Percentiles rank a stretch among this genome's conserved stretches.
phyloP scores from a whole-genome alignment of 2,797 vertebrate genomes.

The Salmo trutta region DNA sequence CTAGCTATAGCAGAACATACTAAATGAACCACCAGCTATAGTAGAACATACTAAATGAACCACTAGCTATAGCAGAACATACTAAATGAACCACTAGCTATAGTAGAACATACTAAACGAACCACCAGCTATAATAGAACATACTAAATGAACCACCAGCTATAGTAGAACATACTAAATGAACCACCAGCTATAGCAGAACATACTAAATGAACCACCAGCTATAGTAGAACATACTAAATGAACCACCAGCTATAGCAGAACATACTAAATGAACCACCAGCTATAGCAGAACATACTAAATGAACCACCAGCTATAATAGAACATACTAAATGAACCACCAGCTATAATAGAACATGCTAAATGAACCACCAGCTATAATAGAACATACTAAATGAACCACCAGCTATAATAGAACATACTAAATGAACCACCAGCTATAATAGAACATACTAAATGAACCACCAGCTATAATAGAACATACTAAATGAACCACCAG shows the following conservation, averaged over 20 bases:
- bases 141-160: neutral
- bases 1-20: too few relatives aligned
- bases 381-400: neutral
- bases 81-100: neutral
- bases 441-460: neutral
- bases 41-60: too few relatives aligned
- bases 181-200: neutral
- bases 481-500: neutral
- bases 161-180: neutral
- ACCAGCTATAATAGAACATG: too few relatives aligned
- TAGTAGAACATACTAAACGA: neutral
- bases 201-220: too few relatives aligned
- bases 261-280: neutral
- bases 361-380: neutral
- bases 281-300: too few relatives aligned
- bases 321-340: too few relatives aligned
- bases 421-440: neutral
- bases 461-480: too few relatives aligned
- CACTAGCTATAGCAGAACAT: too few relatives aligned
- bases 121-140: too few relatives aligned
- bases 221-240: too few relatives aligned
- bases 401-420: too few relatives aligned
- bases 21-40: too few relatives aligned
- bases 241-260: neutral
- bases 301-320: neutral